Evolutionary conservation across 2,888 invertebrate genomes (phyloP).

Genomic region (Mimachlamys varia): DNA sequence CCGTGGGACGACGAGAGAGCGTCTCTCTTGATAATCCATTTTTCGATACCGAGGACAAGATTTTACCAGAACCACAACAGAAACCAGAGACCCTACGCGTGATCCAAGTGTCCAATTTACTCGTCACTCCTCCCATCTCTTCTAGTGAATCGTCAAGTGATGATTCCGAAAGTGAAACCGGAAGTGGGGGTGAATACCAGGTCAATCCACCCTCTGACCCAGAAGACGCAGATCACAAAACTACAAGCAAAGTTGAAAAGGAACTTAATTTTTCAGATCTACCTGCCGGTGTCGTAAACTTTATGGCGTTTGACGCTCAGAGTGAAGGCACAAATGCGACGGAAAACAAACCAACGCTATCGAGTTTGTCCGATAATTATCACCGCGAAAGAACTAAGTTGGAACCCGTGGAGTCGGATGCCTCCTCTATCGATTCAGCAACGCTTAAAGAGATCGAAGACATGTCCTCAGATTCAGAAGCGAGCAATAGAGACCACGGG

Average conservation of each 20-base stretch:
- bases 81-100: neutral
- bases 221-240: neutral
- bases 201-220: neutral
- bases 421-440: neutral
- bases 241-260: neutral
- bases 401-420: neutral
- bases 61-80: neutral
- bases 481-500: neutral
- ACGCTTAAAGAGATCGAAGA: neutral
- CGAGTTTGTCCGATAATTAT: neutral
- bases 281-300: neutral
- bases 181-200: neutral
- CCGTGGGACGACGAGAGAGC: conserved; percentile 28
- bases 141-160: neutral
- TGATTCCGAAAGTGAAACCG: neutral
- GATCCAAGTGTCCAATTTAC: neutral
- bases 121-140: neutral
- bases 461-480: neutral
- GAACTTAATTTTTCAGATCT: neutral
- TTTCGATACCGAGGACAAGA: neutral
- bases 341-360: neutral
- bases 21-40: conserved; percentile 34
- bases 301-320: neutral
- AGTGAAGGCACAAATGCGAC: neutral
- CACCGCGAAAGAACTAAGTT: neutral